phyloP scores from a whole-genome alignment of 2,888 invertebrate genomes.

The Phymatocera aterrima region DNA sequence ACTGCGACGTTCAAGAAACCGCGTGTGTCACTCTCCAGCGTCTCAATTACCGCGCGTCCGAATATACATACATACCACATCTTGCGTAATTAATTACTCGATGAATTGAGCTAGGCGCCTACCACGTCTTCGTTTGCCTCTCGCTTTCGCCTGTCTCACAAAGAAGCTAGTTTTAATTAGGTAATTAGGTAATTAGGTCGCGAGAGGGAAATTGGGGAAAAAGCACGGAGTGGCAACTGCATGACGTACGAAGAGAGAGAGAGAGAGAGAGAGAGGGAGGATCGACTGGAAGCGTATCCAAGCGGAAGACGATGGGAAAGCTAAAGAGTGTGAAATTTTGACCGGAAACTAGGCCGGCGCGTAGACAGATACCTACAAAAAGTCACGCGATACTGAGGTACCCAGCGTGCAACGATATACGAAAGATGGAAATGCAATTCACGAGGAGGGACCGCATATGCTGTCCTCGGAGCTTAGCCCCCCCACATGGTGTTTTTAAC shows the following conservation, averaged over 20 bases:
- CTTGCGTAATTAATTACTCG: constrained; percentile 3
- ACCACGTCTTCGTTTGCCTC: background rate
- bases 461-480: background rate
- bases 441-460: background rate
- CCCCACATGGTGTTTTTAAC: constrained; percentile 17
- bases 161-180: too few relatives aligned
- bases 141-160: background rate
- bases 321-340: background rate
- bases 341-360: background rate
- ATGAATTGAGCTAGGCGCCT: background rate
- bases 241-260: too few relatives aligned
- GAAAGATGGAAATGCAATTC: background rate
- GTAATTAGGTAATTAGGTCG: constrained; percentile 1
- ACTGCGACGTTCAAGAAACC: too few relatives aligned
- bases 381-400: constrained; percentile 19
- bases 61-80: background rate
- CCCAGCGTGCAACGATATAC: background rate
- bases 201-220: background rate
- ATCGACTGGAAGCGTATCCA: too few relatives aligned
- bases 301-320: background rate
- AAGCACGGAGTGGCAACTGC: too few relatives aligned
- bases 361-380: too few relatives aligned
- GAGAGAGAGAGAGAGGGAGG: too few relatives aligned
- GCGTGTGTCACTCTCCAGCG: too few relatives aligned
- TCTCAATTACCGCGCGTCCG: background rate